Conservation (phyloP, 2,888 invertebrate species). For the Oeneis ivallda region DNA sequence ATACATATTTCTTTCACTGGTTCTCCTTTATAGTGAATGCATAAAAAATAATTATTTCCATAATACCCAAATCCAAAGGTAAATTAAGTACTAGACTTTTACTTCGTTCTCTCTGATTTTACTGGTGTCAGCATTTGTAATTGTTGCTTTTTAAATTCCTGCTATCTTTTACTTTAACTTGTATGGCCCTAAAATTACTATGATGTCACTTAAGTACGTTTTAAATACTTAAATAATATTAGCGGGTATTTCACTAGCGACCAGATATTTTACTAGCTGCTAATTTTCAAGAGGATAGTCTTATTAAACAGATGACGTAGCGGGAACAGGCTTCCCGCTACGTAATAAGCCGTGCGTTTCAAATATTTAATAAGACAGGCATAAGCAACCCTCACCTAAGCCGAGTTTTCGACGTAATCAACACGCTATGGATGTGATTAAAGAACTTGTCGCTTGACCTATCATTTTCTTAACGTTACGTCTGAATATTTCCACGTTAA, state of each 20-base stretch:
- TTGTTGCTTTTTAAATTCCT: no score
- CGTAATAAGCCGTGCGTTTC: not conserved
- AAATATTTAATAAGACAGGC: slow-evolving; percentile 7
- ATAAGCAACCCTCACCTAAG: slow-evolving; percentile 1
- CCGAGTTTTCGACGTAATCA: not conserved
- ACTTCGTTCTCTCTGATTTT: no score
- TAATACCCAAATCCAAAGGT: no score
- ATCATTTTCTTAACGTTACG: not conserved
- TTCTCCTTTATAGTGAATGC: no score
- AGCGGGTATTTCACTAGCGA: not conserved
- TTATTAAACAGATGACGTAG: not conserved
- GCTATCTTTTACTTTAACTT: not conserved
- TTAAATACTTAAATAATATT: no score
- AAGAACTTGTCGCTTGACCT: not conserved
- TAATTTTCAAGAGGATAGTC: not conserved
- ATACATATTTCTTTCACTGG: no score
- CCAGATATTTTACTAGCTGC: not conserved
- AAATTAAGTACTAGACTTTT: no score
- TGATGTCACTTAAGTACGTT: no score
- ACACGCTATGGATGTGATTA: slow-evolving; percentile 3
- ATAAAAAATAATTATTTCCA: no score
- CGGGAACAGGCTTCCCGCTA: not conserved
- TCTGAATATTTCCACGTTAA: no score
- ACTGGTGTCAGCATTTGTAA: no score
- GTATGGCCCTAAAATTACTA: no score